These are phyloP conservation scores for Chrysolina americana DNA, from an alignment of 2,888 invertebrate species.

Conservation along the genomic window DNA sequence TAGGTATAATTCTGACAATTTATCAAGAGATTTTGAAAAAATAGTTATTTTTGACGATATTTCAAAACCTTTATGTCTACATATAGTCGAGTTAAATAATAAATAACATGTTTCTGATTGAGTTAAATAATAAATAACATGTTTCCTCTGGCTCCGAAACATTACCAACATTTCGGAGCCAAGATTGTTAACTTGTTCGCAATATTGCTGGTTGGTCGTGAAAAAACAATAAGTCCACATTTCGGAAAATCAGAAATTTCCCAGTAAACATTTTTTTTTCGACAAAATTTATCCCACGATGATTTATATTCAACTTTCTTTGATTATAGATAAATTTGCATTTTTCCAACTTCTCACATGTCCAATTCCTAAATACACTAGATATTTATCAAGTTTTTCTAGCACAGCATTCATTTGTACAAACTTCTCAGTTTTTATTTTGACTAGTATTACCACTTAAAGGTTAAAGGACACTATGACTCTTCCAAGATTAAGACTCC, in stretches of 20 bases:
- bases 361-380: constrained; percentile 39
- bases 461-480: constrained; percentile 43
- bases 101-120: constrained; percentile 40
- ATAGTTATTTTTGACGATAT: constrained; percentile 51
- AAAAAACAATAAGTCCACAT: constrained; percentile 36
- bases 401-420: constrained; percentile 16
- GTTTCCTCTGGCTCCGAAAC: constrained; percentile 52
- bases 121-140: constrained; percentile 48
- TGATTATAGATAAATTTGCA: neutral
- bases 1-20: neutral
- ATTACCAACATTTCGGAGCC: constrained; percentile 52
- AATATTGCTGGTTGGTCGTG: constrained; percentile 51
- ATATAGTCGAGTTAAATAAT: constrained; percentile 43
- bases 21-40: constrained; percentile 33
- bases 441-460: constrained; percentile 52
- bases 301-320: neutral
- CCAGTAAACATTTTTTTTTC: constrained; percentile 45
- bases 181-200: constrained; percentile 52
- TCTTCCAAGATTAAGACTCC: constrained; percentile 65
- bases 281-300: constrained; percentile 15
- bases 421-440: constrained; percentile 32
- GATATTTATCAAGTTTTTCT: constrained; percentile 35
- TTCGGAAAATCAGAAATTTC: constrained; percentile 50
- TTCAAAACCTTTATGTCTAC: constrained; percentile 43
- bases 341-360: neutral